phyloP scores from a whole-genome alignment of 2,113 vertebrate species.

The Bujurquina vittata region DNA sequence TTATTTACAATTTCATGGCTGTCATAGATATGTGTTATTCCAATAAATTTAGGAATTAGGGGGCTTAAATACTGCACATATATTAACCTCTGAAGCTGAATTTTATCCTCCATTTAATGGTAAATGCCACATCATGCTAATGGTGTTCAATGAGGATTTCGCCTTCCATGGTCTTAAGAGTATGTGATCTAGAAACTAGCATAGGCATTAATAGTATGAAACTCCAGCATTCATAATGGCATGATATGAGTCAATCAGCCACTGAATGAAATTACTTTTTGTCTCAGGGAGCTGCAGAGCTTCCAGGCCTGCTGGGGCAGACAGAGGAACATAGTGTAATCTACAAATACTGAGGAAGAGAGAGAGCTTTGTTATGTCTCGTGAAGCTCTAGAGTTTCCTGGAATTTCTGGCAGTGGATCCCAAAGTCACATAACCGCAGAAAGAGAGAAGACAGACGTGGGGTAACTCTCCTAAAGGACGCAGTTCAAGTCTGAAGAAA shows the following conservation, averaged over 20 bases:
- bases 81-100: slow-evolving; percentile 71
- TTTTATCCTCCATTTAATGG: slow-evolving; percentile 73
- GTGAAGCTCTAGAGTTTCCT: slow-evolving; percentile 74
- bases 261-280: slow-evolving; percentile 40
- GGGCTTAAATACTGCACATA: slow-evolving; percentile 65
- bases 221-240: slow-evolving; percentile 19
- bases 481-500: slow-evolving; percentile 28
- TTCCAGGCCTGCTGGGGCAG: slow-evolving; percentile 38
- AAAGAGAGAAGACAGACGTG: slow-evolving; percentile 38
- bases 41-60: slow-evolving; percentile 78
- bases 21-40: slow-evolving; percentile 78
- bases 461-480: slow-evolving; percentile 44
- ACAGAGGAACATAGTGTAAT: slow-evolving; percentile 49
- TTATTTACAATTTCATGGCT: slow-evolving; percentile 83
- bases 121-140: slow-evolving; percentile 67
- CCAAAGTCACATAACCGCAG: slow-evolving; percentile 65
- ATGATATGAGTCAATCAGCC: slow-evolving; percentile 48
- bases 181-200: slow-evolving; percentile 58
- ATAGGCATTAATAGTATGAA: slow-evolving; percentile 46
- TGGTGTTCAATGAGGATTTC: slow-evolving; percentile 56
- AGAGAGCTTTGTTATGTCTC: slow-evolving; percentile 75
- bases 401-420: slow-evolving; percentile 67
- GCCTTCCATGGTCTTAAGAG: slow-evolving; percentile 50
- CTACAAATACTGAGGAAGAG: slow-evolving; percentile 49
- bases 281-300: slow-evolving; percentile 22